Conservation (phyloP, 2,888 invertebrate genomes). For the Lasioglossum zephyrum region DNA sequence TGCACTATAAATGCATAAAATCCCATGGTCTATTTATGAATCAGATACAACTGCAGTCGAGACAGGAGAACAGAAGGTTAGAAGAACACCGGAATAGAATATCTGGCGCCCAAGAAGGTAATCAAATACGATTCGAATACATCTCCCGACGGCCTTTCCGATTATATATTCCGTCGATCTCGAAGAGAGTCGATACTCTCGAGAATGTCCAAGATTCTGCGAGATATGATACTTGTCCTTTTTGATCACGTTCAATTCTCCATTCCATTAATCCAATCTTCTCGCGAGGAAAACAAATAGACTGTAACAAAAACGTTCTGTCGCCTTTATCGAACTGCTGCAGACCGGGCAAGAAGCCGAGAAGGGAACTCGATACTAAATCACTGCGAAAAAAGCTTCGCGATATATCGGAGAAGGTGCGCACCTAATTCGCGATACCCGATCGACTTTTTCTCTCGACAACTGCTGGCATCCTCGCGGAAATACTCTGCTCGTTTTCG, state of each 20-base stretch:
- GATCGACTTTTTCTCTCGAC: not conserved
- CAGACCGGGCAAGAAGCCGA: not conserved
- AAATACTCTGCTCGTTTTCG: not conserved
- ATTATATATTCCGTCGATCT: not conserved
- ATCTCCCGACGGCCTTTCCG: not conserved
- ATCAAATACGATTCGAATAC: not conserved
- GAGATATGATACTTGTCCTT: not conserved
- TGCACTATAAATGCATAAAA: not conserved
- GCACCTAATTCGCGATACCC: slow-evolving; percentile 21
- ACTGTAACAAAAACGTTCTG: slow-evolving; percentile 30
- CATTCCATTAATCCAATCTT: slow-evolving; percentile 29
- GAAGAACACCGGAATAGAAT: not conserved
- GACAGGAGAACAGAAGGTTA: not conserved
- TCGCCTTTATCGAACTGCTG: slow-evolving; percentile 14
- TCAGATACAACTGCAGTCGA: slow-evolving; percentile 12
- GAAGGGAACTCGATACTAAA: not conserved
- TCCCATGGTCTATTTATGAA: not conserved
- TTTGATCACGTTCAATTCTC: slow-evolving; percentile 15
- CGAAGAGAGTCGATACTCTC: not conserved
- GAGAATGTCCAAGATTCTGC: not conserved
- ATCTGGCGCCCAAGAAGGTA: not conserved
- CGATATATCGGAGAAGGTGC: slow-evolving; percentile 12
- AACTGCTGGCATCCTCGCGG: not conserved
- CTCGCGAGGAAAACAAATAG: slow-evolving; percentile 16
- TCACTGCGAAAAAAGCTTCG: slow-evolving; percentile 11